Evolutionary conservation across 2,797 vertebrate species (phyloP).

Genomic region (Chaenodraco wilsoni): DNA sequence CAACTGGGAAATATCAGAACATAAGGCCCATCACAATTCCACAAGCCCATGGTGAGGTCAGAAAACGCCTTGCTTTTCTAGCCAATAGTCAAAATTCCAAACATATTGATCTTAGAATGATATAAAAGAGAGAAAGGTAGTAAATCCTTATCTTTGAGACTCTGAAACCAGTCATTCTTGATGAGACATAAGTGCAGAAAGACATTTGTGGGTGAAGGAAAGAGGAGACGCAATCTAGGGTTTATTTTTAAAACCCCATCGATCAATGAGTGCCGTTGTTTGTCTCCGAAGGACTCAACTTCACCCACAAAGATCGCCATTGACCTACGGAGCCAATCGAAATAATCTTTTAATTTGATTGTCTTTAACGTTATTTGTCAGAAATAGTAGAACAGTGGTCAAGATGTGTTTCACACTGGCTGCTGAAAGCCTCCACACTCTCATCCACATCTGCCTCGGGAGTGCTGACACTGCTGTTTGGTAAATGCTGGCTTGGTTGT

Average conservation of each 20-base stretch:
- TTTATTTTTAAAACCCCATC: conserved; percentile 61
- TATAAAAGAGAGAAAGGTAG: too few species aligned
- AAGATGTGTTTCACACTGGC: conserved; percentile 4
- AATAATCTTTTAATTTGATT: conserved; percentile 54
- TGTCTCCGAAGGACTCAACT: conserved; percentile 32
- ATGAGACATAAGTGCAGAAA: background rate
- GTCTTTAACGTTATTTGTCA: conserved; percentile 60
- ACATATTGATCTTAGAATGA: too few species aligned
- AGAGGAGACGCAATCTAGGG: conserved; percentile 7
- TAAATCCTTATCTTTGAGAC: background rate
- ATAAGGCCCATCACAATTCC: too few species aligned
- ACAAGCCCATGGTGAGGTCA: too few species aligned
- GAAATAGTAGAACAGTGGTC: conserved; percentile 43
- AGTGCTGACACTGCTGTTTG: conserved; percentile 63
- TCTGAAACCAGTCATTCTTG: background rate
- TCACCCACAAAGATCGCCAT: conserved; percentile 19
- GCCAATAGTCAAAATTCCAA: too few species aligned
- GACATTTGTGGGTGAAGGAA: conserved; percentile 2
- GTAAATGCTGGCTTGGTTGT: conserved; percentile 47
- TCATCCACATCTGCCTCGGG: conserved; percentile 32
- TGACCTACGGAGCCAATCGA: conserved; percentile 28
- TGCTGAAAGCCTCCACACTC: conserved; percentile 19
- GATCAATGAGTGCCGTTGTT: conserved; percentile 58
- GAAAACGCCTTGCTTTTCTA: too few species aligned
- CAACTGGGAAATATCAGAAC: too few species aligned